These are phyloP conservation scores for Lineus longissimus DNA, from an alignment of 1,140 invertebrate genomes.

Conservation along the genomic window DNA sequence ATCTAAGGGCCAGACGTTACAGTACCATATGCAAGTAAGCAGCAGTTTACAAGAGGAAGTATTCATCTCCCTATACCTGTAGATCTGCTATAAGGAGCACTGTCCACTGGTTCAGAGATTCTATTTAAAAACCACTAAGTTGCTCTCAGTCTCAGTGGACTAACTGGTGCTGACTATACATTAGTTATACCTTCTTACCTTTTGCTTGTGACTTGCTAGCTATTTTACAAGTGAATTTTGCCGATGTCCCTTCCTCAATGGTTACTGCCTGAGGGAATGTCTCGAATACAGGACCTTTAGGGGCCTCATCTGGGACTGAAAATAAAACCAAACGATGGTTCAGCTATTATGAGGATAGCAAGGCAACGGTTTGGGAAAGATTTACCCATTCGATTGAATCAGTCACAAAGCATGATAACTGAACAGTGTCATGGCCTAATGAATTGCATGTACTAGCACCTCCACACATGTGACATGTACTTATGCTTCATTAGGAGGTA, in stretches of 20 bases:
- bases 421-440: neutral
- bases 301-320: constrained; percentile 75
- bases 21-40: too few relatives aligned
- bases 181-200: constrained; percentile 53
- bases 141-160: too few relatives aligned
- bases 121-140: too few relatives aligned
- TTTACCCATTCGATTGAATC: neutral
- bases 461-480: neutral
- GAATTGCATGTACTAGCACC: neutral
- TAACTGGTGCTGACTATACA: too few relatives aligned
- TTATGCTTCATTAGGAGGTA: neutral
- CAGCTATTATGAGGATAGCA: neutral
- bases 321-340: constrained; percentile 11
- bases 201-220: constrained; percentile 64
- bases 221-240: constrained; percentile 75
- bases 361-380: neutral
- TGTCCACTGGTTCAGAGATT: too few relatives aligned
- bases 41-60: too few relatives aligned
- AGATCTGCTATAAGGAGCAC: too few relatives aligned
- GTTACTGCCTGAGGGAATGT: constrained; percentile 87
- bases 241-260: constrained; percentile 73
- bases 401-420: neutral
- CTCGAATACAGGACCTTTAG: constrained; percentile 76
- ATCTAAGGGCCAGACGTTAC: too few relatives aligned
- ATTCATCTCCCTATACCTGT: too few relatives aligned